A percentile compares a stretch with the other conserved stretches of the same genome.
Evolutionary conservation across 1,140 invertebrate genomes (phyloP).

Genomic region (Platyura marginata): DNA sequence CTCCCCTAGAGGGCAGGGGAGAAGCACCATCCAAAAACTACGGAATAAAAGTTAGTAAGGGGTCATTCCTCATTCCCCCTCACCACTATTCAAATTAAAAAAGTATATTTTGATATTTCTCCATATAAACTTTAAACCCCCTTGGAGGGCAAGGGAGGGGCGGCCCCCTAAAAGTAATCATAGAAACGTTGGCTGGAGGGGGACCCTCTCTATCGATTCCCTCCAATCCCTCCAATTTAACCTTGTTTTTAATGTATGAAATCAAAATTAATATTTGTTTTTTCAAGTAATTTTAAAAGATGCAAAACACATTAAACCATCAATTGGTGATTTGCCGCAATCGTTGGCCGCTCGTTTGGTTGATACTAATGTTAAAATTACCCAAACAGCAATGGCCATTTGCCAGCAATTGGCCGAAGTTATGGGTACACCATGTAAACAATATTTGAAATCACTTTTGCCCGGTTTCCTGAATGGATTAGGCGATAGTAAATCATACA

Average conservation of each 20-base stretch:
- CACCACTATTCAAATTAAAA: too few species aligned
- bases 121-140: too few species aligned
- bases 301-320: conserved; percentile 60
- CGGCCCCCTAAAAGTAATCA: too few species aligned
- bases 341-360: conserved; percentile 53
- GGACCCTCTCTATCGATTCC: too few species aligned
- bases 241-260: background rate
- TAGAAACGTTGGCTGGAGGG: too few species aligned
- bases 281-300: conserved; percentile 40
- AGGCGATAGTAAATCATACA: conserved; percentile 49
- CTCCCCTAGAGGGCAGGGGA: too few species aligned
- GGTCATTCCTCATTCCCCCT: too few species aligned
- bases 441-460: conserved; percentile 60
- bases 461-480: conserved; percentile 63
- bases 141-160: too few species aligned
- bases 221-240: too few species aligned
- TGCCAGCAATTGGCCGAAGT: conserved; percentile 59
- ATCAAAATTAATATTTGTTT: background rate
- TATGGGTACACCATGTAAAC: conserved; percentile 64
- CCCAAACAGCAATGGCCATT: conserved; percentile 59
- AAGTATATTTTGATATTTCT: too few species aligned
- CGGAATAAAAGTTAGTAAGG: too few species aligned
- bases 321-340: conserved; percentile 65
- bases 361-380: conserved; percentile 85
- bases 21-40: too few species aligned